These are phyloP conservation scores for Ictidomys tridecemlineatus DNA, from an alignment of 2,113 vertebrate genomes.

Conservation along the genomic window DNA sequence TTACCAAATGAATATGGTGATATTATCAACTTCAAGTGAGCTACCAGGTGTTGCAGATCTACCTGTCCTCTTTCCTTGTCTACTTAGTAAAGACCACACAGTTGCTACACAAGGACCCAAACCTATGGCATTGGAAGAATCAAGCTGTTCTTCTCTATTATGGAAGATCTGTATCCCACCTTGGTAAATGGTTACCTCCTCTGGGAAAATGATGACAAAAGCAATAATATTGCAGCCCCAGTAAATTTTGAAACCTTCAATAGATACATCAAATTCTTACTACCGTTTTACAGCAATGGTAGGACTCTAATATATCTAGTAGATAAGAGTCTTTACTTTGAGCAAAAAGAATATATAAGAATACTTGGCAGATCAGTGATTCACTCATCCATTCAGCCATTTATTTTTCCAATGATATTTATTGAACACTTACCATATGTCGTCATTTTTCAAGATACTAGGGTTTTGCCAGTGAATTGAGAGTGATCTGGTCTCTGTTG, in stretches of 20 bases:
- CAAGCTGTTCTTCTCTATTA: not conserved
- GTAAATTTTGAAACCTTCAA: not conserved
- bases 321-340: not conserved
- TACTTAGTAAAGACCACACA: not conserved
- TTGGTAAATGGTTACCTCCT: not conserved
- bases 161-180: not conserved
- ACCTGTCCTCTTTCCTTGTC: not conserved
- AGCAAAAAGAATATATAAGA: not conserved
- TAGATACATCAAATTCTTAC: not conserved
- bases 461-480: not conserved
- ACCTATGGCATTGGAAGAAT: not conserved
- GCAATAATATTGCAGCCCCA: not conserved
- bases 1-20: not conserved
- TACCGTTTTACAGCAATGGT: not conserved
- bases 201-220: not conserved
- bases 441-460: not conserved
- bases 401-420: not conserved
- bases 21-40: slow-evolving; percentile 1
- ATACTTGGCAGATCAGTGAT: not conserved
- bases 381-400: not conserved
- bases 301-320: not conserved
- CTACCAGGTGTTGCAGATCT: not conserved
- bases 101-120: not conserved
- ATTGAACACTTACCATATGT: not conserved
- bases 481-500: not conserved